Percentiles rank a stretch among this genome's conserved stretches.
Evolutionary conservation across 2,888 invertebrate genomes (phyloP).

Genomic region (Pandemis cinnamomeana): DNA sequence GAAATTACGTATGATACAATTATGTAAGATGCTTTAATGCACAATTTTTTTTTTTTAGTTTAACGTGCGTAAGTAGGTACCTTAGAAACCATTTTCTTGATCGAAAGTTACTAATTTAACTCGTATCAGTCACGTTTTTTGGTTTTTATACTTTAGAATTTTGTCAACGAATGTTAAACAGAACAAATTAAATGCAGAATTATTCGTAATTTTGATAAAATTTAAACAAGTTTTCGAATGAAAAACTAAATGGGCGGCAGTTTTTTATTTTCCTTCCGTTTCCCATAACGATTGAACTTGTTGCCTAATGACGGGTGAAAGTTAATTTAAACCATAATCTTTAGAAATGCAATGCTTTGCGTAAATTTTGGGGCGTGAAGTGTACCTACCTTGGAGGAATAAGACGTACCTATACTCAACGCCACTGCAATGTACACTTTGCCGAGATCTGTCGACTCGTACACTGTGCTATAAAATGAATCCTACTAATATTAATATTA

Average conservation of each 20-base stretch:
- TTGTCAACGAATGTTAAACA: not conserved
- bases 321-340: not conserved
- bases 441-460: too few relatives aligned
- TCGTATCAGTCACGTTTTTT: constrained; percentile 25
- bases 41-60: not conserved
- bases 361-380: too few relatives aligned
- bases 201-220: not conserved
- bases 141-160: not conserved
- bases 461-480: too few relatives aligned
- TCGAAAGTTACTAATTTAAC: constrained; percentile 1
- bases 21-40: not conserved
- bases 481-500: too few relatives aligned
- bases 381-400: too few relatives aligned
- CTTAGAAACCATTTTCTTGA: constrained; percentile 42
- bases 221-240: not conserved
- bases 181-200: not conserved
- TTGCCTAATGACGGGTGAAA: not conserved
- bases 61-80: constrained; percentile 6
- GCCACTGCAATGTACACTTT: too few relatives aligned
- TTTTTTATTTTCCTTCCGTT: constrained; percentile 5
- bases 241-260: too few relatives aligned
- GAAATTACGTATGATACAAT: not conserved
- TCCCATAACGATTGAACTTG: not conserved
- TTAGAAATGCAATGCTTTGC: too few relatives aligned
- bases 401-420: too few relatives aligned